Evolutionary conservation across 1,140 invertebrate species (phyloP), one percentile per base, ranked within the genome.

Genomic region (Psilanteris sp.): DNA sequence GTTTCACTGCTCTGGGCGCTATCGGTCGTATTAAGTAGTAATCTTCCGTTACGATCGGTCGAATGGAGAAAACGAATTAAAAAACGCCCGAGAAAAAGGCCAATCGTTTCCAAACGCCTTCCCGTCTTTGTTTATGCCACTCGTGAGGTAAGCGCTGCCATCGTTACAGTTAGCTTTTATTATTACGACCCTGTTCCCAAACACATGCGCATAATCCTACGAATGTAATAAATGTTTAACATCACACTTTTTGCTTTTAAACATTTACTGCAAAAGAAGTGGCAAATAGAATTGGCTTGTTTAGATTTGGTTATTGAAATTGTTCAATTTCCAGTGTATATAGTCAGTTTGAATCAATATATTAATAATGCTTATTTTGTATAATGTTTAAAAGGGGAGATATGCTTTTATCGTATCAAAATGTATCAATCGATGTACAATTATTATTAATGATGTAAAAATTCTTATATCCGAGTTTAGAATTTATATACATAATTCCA

Each of bases 21-120:
- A 68, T 52, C 68, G 67, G 16, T 39, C 66, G 72, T 80, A 83
- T 83, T 83, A 83, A 82, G 82, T 82, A 81, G 80, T 85, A 85
- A 83, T 83, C 83, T 83, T 68, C 72, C 50, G 70, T 71, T 73
- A 77, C 52, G 75, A 83, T 83, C 82, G 75, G 79, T 39, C 70
- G 68, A 61, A 57, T 57, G 61, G 61, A 66, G 74, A 77, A 82
- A 83, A 44, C 76, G 55, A 77, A 76, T 80, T 67, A 80, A 81
- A 80, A 82, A 68, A 46, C 46, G 18, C 22, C 10, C 39, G 37
- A 20, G 34, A 64, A 66, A 67, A 62, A 62, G 62, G 75, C 48
- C 75, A 77, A 77, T 77, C 55, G 67, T 44, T 72, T 68, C 41
- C 20, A 68, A 77, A 68, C 62, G 48, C 54, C 52, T 72, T 59